Evolutionary conservation across 2,888 invertebrate species (phyloP), one percentile per base, ranked within the genome.

Genomic region (Conistra vaccinii): DNA sequence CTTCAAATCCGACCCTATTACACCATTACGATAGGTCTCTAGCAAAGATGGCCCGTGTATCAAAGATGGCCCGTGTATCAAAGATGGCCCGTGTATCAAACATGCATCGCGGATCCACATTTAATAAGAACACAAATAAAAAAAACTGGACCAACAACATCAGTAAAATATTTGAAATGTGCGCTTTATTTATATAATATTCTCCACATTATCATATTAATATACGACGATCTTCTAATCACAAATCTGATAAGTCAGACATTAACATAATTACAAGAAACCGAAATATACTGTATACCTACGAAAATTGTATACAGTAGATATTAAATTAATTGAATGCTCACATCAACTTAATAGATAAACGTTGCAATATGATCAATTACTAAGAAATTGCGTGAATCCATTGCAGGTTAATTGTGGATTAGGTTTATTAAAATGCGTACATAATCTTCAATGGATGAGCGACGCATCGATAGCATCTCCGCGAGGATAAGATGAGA

Each of bases 401-500:
- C 79, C 89, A 88, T 88, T 85, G 86, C 88, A 58, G 61, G 81
- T 70, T 74, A 76, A 81, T 78, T 67, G 70, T 73, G 70, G 69
- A 81, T 69, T 76, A 73, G 68, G 69, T 70, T 72, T 83, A 79
- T 76, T 84, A 80, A 78, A 79, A 76, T 75, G 65, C 71, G 85
- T 85, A 84, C 63, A 73, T 75, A 87, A 73, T 83, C 73, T 78
- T 84, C 94, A 91, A 93, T 94, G 93, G 90, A 92, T 84, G 88
- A 80, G 88, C 87, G 88, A 89, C 86, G 87, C 78, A 78, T 89
- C 88, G 91, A 91, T 91, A 88, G 83, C 89, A 90, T 92, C 89
- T 89, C 84, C 84, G 89, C 90, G 90, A 88, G 89, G 90, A 89
- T 91, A 91, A 91, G 95, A 93, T 92, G 93, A 93, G 94, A 93